These are phyloP conservation scores for Thymelicus sylvestris DNA, from an alignment of 2,888 invertebrate genomes.

Conservation along the genomic window DNA sequence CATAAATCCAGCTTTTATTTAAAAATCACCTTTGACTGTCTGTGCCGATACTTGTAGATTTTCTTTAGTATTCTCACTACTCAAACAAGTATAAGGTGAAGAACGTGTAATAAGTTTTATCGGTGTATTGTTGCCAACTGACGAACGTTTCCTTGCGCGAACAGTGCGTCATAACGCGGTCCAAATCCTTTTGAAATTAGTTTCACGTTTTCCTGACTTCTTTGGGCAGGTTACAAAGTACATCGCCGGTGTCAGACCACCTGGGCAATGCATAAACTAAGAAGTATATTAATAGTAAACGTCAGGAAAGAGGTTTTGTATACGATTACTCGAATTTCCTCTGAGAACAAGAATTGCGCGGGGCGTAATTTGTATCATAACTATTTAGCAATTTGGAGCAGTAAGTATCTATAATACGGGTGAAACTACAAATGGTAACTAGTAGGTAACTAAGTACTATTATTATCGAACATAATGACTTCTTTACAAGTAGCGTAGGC, in stretches of 20 bases:
- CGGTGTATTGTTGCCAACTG: constrained; percentile 71
- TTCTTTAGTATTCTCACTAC: constrained; percentile 29
- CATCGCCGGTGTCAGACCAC: constrained; percentile 59
- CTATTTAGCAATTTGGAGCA: constrained; percentile 23
- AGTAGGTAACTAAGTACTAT: not conserved
- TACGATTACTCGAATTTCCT: constrained; percentile 19
- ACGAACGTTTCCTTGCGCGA: constrained; percentile 51
- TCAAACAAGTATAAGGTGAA: constrained; percentile 43
- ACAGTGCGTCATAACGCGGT: constrained; percentile 62
- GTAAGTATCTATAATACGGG: constrained; percentile 19
- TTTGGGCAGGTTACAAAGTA: constrained; percentile 52
- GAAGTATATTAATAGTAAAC: constrained; percentile 47
- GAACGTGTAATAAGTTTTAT: constrained; percentile 73
- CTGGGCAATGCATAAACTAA: constrained; percentile 56
- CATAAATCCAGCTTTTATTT: constrained; percentile 27
- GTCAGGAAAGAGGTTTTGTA: constrained; percentile 34
- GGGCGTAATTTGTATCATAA: constrained; percentile 28
- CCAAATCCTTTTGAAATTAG: constrained; percentile 65
- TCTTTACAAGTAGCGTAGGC: constrained; percentile 44
- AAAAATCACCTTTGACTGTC: constrained; percentile 20
- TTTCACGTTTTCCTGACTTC: constrained; percentile 67
- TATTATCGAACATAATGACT: constrained; percentile 40
- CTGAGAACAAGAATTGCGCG: constrained; percentile 28
- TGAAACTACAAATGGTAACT: constrained; percentile 15
- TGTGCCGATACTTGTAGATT: constrained; percentile 24